These are phyloP conservation scores for Calameuta idolon DNA, from an alignment of 2,888 invertebrate species.

Conservation along the genomic window DNA sequence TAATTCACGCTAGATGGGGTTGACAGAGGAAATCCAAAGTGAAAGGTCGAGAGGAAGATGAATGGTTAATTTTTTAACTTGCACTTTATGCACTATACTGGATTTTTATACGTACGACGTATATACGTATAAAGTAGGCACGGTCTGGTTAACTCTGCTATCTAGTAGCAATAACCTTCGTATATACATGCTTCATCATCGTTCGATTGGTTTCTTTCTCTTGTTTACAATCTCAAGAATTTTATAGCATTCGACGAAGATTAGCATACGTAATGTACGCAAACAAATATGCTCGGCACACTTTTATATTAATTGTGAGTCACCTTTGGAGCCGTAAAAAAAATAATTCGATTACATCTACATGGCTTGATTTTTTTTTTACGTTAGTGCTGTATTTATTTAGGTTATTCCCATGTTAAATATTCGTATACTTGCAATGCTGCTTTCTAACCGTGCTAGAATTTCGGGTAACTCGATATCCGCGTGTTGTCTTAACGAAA, in stretches of 20 bases:
- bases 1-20: neutral
- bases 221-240: neutral
- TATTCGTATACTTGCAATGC: neutral
- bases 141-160: neutral
- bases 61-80: neutral
- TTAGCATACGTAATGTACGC: neutral
- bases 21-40: neutral
- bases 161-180: neutral
- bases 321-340: neutral
- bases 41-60: neutral
- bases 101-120: neutral
- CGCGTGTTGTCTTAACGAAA: neutral
- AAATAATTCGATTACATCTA: neutral
- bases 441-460: neutral
- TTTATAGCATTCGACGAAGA: neutral
- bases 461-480: neutral
- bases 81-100: neutral
- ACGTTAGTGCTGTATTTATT: neutral
- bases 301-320: neutral
- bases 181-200: neutral
- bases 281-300: neutral
- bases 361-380: neutral
- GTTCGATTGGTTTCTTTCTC: neutral
- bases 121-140: neutral
- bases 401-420: neutral